These are phyloP conservation scores for Chironomus tentans DNA, from an alignment of 2,888 invertebrate species.

Conservation along the genomic window DNA sequence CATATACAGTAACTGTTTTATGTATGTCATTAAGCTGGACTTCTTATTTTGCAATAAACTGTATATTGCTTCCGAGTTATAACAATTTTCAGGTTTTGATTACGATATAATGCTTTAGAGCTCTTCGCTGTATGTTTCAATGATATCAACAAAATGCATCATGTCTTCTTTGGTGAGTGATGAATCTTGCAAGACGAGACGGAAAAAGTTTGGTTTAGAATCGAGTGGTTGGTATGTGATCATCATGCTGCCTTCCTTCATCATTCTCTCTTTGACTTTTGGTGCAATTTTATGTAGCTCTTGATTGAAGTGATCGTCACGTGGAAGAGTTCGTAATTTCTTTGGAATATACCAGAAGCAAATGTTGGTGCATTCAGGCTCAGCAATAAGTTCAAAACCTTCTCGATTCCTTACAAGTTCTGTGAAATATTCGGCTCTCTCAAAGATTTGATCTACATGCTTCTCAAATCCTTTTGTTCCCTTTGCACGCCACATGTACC, in stretches of 20 bases:
- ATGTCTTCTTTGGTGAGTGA: constrained; percentile 74
- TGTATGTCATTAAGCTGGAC: neutral
- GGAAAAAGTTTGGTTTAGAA: constrained; percentile 84
- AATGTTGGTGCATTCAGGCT: constrained; percentile 87
- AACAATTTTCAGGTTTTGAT: neutral
- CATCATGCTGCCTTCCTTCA: constrained; percentile 90
- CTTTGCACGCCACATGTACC: constrained; percentile 99
- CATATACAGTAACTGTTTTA: neutral
- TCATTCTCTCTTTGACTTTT: constrained; percentile 89
- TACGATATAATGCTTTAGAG: constrained; percentile 41
- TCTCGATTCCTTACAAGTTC: constrained; percentile 55
- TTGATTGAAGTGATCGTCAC: constrained; percentile 51
- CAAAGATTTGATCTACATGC: constrained; percentile 70
- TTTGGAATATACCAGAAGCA: constrained; percentile 94
- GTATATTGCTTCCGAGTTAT: neutral
- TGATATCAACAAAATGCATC: constrained; percentile 76
- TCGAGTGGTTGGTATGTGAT: constrained; percentile 90
- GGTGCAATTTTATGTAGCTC: constrained; percentile 77
- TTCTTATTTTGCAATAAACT: neutral
- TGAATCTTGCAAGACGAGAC: constrained; percentile 87
- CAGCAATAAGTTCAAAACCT: constrained; percentile 63
- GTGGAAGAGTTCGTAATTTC: constrained; percentile 50
- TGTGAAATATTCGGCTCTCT: constrained; percentile 62
- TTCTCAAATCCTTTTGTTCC: constrained; percentile 66
- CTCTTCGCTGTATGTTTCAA: constrained; percentile 73